Evolutionary conservation across 2,797 vertebrate species (phyloP).

Genomic region (Synaphobranchus kaupii): DNA sequence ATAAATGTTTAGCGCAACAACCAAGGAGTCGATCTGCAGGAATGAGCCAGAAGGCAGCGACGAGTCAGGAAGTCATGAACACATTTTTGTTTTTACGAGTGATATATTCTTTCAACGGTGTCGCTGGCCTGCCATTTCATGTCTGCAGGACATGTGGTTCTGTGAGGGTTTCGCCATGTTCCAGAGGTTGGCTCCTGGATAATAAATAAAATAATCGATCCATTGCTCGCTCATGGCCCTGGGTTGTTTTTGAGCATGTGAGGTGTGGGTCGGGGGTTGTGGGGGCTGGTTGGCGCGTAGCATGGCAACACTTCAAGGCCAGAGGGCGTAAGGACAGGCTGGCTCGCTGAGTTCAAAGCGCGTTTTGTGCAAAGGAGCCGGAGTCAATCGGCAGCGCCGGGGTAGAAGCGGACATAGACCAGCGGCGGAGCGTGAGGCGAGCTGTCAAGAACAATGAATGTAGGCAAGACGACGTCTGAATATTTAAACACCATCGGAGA

Average conservation of each 20-base stretch:
- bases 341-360: neutral
- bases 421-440: neutral
- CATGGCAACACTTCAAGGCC: neutral
- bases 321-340: neutral
- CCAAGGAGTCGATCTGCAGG: neutral
- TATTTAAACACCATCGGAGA: constrained; percentile 30
- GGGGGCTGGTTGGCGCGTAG: neutral
- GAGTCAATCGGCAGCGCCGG: neutral
- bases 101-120: neutral
- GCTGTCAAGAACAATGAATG: constrained; percentile 24
- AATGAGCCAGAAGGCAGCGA: neutral
- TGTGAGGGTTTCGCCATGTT: neutral
- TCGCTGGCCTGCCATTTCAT: neutral
- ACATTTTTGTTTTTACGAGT: neutral
- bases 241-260: neutral
- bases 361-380: neutral
- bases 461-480: constrained; percentile 8
- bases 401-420: neutral
- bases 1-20: neutral
- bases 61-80: neutral
- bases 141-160: neutral
- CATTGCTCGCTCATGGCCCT: neutral
- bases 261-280: neutral
- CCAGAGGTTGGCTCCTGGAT: neutral
- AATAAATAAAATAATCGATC: neutral